Percentiles rank a stretch among this genome's conserved stretches.
Conservation (phyloP, 2,113 vertebrate genomes). For the Amphiprion ocellaris region DNA sequence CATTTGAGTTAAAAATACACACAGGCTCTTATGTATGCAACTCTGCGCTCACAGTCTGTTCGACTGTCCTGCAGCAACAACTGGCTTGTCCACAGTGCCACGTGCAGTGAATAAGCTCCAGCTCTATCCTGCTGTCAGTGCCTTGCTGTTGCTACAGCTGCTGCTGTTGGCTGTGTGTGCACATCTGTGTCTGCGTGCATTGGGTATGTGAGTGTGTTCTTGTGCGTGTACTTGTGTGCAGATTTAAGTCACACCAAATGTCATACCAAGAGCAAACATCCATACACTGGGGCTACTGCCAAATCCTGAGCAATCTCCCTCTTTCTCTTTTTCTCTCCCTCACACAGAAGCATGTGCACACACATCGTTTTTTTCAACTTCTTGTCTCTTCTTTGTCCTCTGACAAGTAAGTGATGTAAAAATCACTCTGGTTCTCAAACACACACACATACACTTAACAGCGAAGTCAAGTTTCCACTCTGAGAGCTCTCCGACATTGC, state of each 20-base stretch:
- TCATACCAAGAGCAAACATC: constrained; percentile 75
- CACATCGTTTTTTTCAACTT: not conserved
- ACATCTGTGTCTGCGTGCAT: constrained; percentile 47
- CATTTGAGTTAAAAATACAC: not conserved
- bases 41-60: constrained; percentile 15
- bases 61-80: constrained; percentile 56
- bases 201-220: constrained; percentile 12
- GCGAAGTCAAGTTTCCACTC: constrained; percentile 9
- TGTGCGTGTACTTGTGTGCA: constrained; percentile 15
- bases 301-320: constrained; percentile 64
- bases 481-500: not conserved
- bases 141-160: constrained; percentile 68
- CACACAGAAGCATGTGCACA: constrained; percentile 8
- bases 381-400: constrained; percentile 30
- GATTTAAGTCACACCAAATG: constrained; percentile 75
- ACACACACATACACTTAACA: constrained; percentile 32
- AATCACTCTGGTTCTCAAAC: constrained; percentile 11
- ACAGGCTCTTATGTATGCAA: constrained; percentile 23
- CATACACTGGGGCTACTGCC: constrained; percentile 51
- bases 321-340: constrained; percentile 4
- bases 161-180: constrained; percentile 61
- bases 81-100: constrained; percentile 44
- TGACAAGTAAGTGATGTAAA: constrained; percentile 35
- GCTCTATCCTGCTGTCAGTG: constrained; percentile 48
- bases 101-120: constrained; percentile 59